Evolutionary conservation across 2,113 vertebrate genomes (phyloP).

Genomic region (Isurus oxyrinchus): DNA sequence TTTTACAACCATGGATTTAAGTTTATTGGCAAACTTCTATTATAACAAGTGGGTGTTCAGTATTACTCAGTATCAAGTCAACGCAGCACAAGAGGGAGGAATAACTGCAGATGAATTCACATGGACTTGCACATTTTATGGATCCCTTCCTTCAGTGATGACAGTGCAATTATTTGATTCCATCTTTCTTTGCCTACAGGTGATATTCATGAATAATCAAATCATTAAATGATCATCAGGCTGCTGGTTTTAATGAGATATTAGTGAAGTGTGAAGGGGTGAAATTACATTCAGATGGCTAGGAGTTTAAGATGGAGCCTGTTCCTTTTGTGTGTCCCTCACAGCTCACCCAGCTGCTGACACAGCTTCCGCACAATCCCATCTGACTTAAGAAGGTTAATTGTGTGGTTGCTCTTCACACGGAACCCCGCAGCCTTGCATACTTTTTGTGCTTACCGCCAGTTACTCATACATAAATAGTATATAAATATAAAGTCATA

Average conservation of each 20-base stretch:
- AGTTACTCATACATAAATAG: not conserved
- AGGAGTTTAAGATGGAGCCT: not conserved
- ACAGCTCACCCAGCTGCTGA: not conserved
- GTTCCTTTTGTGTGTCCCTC: not conserved
- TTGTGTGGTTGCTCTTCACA: not conserved
- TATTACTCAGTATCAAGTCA: not conserved
- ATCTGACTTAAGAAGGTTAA: not conserved
- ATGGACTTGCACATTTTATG: constrained; percentile 11
- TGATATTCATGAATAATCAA: constrained; percentile 35
- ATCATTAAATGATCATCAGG: constrained; percentile 30
- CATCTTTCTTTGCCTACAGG: constrained; percentile 34
- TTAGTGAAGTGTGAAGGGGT: constrained; percentile 35
- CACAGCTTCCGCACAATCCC: not conserved
- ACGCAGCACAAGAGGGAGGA: not conserved
- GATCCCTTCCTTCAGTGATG: constrained; percentile 34
- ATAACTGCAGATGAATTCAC: not conserved
- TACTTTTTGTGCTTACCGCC: too few relatives aligned
- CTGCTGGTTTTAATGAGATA: constrained; percentile 37
- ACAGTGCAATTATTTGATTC: constrained; percentile 33
- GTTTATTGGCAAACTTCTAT: not conserved
- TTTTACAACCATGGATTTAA: not conserved
- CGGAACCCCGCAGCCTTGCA: not conserved
- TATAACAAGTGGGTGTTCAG: not conserved
- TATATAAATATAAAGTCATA: not conserved
- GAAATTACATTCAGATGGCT: constrained; percentile 33